Evolutionary conservation across 2,888 invertebrate genomes (phyloP).

Genomic region (Andrena chrysosceles): DNA sequence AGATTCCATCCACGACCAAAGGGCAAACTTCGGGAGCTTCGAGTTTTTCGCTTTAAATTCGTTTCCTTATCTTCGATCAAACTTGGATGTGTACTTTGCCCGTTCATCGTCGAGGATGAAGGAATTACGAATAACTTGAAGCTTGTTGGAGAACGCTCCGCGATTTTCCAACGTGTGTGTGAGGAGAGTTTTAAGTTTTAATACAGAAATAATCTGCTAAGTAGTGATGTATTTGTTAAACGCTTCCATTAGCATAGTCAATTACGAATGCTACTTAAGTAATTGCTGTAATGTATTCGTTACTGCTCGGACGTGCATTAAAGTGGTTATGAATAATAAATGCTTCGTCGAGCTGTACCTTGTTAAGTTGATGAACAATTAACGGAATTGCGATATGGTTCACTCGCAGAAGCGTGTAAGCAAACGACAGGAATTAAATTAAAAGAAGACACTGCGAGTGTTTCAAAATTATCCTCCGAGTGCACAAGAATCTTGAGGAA

Average conservation of each 20-base stretch:
- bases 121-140: background rate
- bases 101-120: background rate
- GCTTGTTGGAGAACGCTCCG: background rate
- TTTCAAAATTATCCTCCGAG: background rate
- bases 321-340: slow-evolving; percentile 22
- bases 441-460: background rate
- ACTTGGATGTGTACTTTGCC: slow-evolving; percentile 3
- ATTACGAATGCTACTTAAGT: background rate
- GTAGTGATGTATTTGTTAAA: too few species aligned
- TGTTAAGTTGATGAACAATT: slow-evolving; percentile 1
- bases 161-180: background rate
- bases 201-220: background rate
- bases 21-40: background rate
- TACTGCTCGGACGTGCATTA: slow-evolving; percentile 3
- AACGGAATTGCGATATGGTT: background rate
- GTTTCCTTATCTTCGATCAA: background rate
- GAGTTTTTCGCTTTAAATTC: background rate
- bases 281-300: slow-evolving; percentile 8
- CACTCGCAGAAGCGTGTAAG: background rate
- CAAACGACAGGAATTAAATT: background rate
- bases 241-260: background rate
- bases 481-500: background rate
- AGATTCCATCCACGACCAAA: slow-evolving; percentile 13
- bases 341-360: background rate
- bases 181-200: background rate